Conservation (phyloP, 2,888 invertebrate genomes). For the Stenurella melanura region DNA sequence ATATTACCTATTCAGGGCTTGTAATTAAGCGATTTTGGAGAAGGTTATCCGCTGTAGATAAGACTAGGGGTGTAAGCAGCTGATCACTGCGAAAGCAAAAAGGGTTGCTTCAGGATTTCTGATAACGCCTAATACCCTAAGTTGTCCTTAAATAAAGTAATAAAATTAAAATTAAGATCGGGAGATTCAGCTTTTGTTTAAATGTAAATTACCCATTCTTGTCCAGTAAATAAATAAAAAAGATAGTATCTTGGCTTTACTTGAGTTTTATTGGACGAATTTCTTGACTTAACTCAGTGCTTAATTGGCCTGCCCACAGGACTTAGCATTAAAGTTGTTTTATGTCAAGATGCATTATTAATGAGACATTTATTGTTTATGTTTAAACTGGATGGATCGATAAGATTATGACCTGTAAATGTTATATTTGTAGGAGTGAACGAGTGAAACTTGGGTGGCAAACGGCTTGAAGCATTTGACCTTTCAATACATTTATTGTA, state of each 20-base stretch:
- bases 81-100: constrained; percentile 13
- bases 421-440: background rate
- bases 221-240: constrained; percentile 38
- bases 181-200: constrained; percentile 30
- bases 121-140: constrained; percentile 25
- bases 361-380: constrained; percentile 50
- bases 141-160: constrained; percentile 1
- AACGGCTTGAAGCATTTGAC: background rate
- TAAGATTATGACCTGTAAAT: constrained; percentile 32
- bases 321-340: constrained; percentile 8
- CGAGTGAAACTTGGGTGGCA: background rate
- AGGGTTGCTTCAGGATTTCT: constrained; percentile 32
- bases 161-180: constrained; percentile 32
- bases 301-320: constrained; percentile 46
- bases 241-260: constrained; percentile 39
- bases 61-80: constrained; percentile 43
- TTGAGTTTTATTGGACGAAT: constrained; percentile 47
- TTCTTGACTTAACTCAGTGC: constrained; percentile 36
- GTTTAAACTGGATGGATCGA: constrained; percentile 44
- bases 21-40: constrained; percentile 63
- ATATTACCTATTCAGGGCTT: constrained; percentile 59
- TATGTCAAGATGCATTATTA: constrained; percentile 49
- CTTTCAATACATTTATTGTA: background rate
- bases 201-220: constrained; percentile 48
- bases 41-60: constrained; percentile 53